Evolutionary conservation across 1,140 invertebrate species (phyloP), one percentile per base, ranked within the genome.

Genomic region (Dendrolimus kikuchii): DNA sequence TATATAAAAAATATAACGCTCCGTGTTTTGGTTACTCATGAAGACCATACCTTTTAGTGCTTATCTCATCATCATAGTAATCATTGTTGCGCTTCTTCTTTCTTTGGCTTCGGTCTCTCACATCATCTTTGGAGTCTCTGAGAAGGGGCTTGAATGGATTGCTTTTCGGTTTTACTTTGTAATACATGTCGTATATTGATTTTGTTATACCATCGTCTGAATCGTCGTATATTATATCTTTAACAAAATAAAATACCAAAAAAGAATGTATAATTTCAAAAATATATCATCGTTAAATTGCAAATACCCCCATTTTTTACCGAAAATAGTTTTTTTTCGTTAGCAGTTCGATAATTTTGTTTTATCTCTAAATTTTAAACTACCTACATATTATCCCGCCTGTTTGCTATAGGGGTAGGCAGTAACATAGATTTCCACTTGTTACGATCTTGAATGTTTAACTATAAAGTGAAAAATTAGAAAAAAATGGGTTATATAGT

Each of bases 161-260:
- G 50, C 51, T 51, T 38, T 6, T 58, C 1, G 61, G 59, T 45
- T 58, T 68, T 3, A 43, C 62, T 60, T 69, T 76, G 55, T 83
- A 83, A 40, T 83, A 83, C 80, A 83, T 83, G 45, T 81, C 77
- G 51, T 79, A 81, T 6, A 83, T 81, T 0, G 80, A 83, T 52
- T 74, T 77, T 0, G 80, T 83, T 36, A 83, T 66, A 1, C 72
- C 79, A 37, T 79, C 79, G 10, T 79, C 75, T 2, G 57, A 50
- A 8, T 66, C 67, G 6, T 73, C 69, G 5, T 38, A 37, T 9
- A 46, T 53, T 7, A 43, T 38, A 5, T 69, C 66, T 66, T 49
- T 4, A 62, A 67, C 36, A 38, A n/a, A 23, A 2, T 45, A 40
- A 41, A 45, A 48, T 42, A 42, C 6, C 2, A 2, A 42, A 7